These are phyloP conservation scores for Onychostoma macrolepis DNA, from an alignment of 2,113 vertebrate species.

Conservation along the genomic window DNA sequence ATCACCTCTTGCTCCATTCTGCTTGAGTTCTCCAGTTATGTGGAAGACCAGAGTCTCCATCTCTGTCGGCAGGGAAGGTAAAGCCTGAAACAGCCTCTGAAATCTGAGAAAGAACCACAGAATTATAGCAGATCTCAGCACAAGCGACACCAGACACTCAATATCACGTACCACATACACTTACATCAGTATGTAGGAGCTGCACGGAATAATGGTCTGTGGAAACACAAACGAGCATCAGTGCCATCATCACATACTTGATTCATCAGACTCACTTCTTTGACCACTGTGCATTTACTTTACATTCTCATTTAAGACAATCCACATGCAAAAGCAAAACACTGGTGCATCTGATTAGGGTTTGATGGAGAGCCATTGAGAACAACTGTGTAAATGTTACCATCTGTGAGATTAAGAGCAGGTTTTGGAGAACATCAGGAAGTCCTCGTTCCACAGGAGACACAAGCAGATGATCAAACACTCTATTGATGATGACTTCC, in stretches of 20 bases:
- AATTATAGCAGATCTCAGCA: not conserved
- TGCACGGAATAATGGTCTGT: constrained; percentile 19
- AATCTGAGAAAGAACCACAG: not conserved
- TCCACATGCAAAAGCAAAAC: not conserved
- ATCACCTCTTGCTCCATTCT: not conserved
- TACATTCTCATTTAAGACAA: not conserved
- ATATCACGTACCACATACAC: not conserved
- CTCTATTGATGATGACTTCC: constrained; percentile 55
- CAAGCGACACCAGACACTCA: not conserved
- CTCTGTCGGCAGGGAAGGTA: not conserved
- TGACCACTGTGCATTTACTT: not conserved
- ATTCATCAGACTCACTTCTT: not conserved
- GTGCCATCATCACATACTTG: not conserved
- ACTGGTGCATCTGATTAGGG: not conserved
- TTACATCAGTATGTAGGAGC: constrained; percentile 38
- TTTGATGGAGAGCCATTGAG: not conserved
- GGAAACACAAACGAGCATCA: not conserved
- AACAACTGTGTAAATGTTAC: constrained; percentile 50
- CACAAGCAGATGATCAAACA: constrained; percentile 64
- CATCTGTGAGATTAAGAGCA: constrained; percentile 23
- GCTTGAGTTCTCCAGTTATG: constrained; percentile 1
- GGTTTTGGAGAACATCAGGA: constrained; percentile 53
- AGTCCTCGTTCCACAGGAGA: constrained; percentile 43
- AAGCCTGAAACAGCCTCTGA: not conserved
- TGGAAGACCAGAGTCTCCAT: not conserved